Percentiles rank a stretch among this genome's conserved stretches.
These are phyloP conservation scores for Cyprinodon tularosa DNA, from an alignment of 2,113 vertebrate genomes.

Conservation along the genomic window DNA sequence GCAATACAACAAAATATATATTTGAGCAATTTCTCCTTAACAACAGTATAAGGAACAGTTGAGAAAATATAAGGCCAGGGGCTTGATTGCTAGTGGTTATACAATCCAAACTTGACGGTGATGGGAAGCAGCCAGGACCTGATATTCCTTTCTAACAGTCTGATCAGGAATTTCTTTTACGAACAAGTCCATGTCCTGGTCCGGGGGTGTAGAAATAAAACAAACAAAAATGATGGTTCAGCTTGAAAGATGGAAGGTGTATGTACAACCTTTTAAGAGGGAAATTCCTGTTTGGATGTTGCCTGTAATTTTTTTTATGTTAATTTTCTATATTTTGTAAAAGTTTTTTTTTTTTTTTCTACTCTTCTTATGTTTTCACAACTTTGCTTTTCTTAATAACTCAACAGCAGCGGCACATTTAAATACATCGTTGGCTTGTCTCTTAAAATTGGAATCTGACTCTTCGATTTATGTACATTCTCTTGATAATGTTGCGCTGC, in stretches of 20 bases:
- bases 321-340: constrained; percentile 50
- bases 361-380: constrained; percentile 65
- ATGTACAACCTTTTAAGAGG: constrained; percentile 92
- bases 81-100: constrained; percentile 99
- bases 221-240: constrained; percentile 71
- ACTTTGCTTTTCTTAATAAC: constrained; percentile 81
- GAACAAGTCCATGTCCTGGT: constrained; percentile 87
- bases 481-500: constrained; percentile 73
- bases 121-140: constrained; percentile 88
- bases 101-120: constrained; percentile 92
- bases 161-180: constrained; percentile 90
- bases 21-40: constrained; percentile 93
- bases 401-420: constrained; percentile 92
- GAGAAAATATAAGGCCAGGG: constrained; percentile 99
- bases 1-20: constrained; percentile 99
- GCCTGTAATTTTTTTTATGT: constrained; percentile 79
- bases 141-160: constrained; percentile 86
- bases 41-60: constrained; percentile 97
- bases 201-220: constrained; percentile 76
- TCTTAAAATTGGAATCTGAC: constrained; percentile 92
- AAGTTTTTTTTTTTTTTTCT: constrained; percentile 53
- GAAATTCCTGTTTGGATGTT: constrained; percentile 88
- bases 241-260: constrained; percentile 88
- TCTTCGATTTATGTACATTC: constrained; percentile 97
- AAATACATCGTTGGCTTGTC: constrained; percentile 92